Evolutionary conservation across 2,888 invertebrate genomes (phyloP).

Genomic region (Cataglyphis altisquamis): DNA sequence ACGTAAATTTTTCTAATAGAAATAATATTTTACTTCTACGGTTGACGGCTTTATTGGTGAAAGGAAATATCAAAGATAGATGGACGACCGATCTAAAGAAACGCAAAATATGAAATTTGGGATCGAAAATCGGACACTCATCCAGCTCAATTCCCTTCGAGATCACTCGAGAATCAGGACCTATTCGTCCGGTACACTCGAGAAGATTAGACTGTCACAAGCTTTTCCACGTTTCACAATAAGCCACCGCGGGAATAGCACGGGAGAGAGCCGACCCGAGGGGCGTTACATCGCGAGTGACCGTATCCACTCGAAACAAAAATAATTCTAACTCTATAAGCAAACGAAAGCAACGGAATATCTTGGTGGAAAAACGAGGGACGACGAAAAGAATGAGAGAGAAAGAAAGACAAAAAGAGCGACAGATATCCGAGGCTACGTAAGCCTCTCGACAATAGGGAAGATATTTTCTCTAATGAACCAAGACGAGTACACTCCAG

Average conservation of each 20-base stretch:
- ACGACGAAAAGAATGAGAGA: neutral
- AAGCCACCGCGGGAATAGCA: slow-evolving; percentile 70
- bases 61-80: neutral
- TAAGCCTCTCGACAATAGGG: slow-evolving; percentile 85
- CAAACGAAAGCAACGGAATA: slow-evolving; percentile 20
- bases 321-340: slow-evolving; percentile 84
- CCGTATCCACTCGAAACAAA: slow-evolving; percentile 86
- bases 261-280: slow-evolving; percentile 61
- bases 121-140: slow-evolving; percentile 46
- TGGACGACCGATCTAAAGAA: neutral
- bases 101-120: slow-evolving; percentile 69
- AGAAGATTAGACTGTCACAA: slow-evolving; percentile 85
- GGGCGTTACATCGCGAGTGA: slow-evolving; percentile 82
- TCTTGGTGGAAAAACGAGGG: slow-evolving; percentile 46
- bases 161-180: slow-evolving; percentile 82
- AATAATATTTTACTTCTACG: neutral
- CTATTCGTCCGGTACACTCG: slow-evolving; percentile 83
- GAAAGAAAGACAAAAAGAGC: slow-evolving; percentile 15
- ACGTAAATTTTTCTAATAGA: neutral
- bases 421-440: slow-evolving; percentile 68
- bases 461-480: slow-evolving; percentile 86
- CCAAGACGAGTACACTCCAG: slow-evolving; percentile 86
- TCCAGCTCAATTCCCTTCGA: slow-evolving; percentile 78
- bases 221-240: slow-evolving; percentile 81
- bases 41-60: neutral